Evolutionary conservation across 2,113 vertebrate genomes (phyloP), one percentile per base, ranked within the genome.

Genomic region (Marmota monax): DNA sequence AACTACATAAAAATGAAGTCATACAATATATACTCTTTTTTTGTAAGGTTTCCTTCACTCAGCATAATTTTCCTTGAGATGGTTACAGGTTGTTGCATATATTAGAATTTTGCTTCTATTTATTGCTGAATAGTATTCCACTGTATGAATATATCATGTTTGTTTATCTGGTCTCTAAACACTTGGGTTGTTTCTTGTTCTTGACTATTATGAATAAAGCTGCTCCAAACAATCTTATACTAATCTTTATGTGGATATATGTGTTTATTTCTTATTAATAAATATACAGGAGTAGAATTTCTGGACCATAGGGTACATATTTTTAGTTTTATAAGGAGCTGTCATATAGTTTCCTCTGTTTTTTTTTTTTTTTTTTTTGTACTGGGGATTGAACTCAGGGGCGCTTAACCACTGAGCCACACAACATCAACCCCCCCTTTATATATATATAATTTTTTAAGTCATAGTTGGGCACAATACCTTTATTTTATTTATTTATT

Each of bases 31-130:
- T 58, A 76, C 16, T 51, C 20, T 78, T 85, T 77, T 42, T 78
- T 45, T 53, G 5, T 69, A 86, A 78, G 61, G 2, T 20, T 85
- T 86, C 27, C 77, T 69, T 86, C 37, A 65, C 48, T 72, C 73
- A 77, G 82, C 45, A 42, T 27, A 84, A 37, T 76, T 74, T 76
- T 92, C 63, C 65, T 92, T 74, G 53, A 56, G 84, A 87, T 72
- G 53, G n/a, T 92, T 84, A 61, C 37, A 48, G 27, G 1, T 72
- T 70, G 65, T 70, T 86, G 23, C 67, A 86, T 58, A 14, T 87
- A 32, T 74, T n/a, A 58, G 53, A 37, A 58, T 37, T 39, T 58
- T 42, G 51, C 37, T 58, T 58, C 85, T 88, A 73, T 74, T 72
- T 56, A n/a, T 72, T 87, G 69, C 48, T 56, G n/a, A 73, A 25